A percentile compares a stretch with the other conserved stretches of the same genome.
Conservation (phyloP, 2,888 invertebrate genomes). For the Athalia rosae region DNA sequence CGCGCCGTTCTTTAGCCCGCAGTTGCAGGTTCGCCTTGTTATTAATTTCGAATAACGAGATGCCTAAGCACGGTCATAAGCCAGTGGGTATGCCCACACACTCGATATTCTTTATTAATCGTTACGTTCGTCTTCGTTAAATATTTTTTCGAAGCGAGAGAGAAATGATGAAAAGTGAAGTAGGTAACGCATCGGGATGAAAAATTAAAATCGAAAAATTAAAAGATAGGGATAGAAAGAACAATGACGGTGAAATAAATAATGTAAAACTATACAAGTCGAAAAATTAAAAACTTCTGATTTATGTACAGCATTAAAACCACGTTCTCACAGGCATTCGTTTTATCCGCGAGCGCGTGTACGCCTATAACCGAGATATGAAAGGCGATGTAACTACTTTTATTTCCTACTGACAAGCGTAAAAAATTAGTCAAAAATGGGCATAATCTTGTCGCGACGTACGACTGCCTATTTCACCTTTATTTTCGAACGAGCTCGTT, state of each 20-base stretch:
- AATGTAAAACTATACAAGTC: background rate
- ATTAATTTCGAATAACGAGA: conserved; percentile 73
- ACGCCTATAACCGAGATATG: background rate
- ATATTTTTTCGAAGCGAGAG: conserved; percentile 11
- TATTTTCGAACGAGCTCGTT: conserved; percentile 21
- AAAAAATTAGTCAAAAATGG: conserved; percentile 37
- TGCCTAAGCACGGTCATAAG: conserved; percentile 56
- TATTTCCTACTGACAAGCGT: conserved; percentile 26
- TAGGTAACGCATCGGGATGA: no score
- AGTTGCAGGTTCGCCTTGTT: conserved; percentile 61
- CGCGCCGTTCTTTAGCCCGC: conserved; percentile 41
- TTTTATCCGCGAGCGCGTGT: conserved; percentile 22
- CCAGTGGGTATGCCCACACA: conserved; percentile 65
- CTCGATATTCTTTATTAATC: conserved; percentile 72
- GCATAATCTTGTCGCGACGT: conserved; percentile 41
- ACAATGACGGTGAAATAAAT: background rate
- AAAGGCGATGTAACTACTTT: background rate
- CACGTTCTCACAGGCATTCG: conserved; percentile 33
- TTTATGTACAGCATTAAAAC: conserved; percentile 36
- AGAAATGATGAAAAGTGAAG: background rate
- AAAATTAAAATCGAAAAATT: background rate
- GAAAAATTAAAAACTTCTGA: conserved; percentile 20
- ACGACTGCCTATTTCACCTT: conserved; percentile 16
- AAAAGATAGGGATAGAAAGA: background rate
- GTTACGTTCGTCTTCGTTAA: conserved; percentile 56